Base-by-base conservation (phyloP, 2,888 invertebrate species). In the Habrosyne pyritoides region DNA sequence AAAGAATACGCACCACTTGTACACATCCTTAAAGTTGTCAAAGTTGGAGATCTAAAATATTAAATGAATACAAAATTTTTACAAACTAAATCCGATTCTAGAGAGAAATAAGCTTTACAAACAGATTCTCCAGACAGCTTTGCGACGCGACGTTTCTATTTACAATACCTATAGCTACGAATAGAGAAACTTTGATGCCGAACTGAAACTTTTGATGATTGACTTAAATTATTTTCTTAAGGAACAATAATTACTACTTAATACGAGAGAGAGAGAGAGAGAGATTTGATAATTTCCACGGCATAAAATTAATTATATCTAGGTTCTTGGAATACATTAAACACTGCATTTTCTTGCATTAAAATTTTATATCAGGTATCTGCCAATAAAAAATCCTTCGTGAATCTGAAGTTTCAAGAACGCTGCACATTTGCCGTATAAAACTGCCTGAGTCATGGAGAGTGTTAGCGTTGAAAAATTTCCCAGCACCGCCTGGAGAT, bases 401-500 rank as follows among this genome's bases (percentile, higher is more conserved):
- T 18, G 42, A 8, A 12, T 42, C 18, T 42, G 18, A 18, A 42
- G 8, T 8, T 18, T 18, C 8, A 18, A 28, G 26, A 26, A 5
- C 8, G 18, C 14, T 36, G 7, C 8, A 18, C 10, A 21, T 18
- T 18, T 28, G 10, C 14, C 12, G 12, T 50, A 50, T 18, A 50
- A 50, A 10, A 10, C 18, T 8, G 18, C 54, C 42, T 57, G 54
- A 61, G 59, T 64, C 60, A 60, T 52, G 56, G 56, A 54, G 53
- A 53, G 53, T 47, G 64, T 48, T 57, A 69, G 57, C 67, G 69
- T 74, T 69, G 62, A 81, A 83, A 79, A 81, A 70, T 69, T 75
- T 79, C 73, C 76, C 79, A 69, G 75, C 75, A 71, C 63, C 74
- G 71, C 73, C 86, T 88, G 89, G 88, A 87, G 86, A 87, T 86